Evolutionary conservation across 1,140 invertebrate species (phyloP).

Genomic region (Bombus waltoni): DNA sequence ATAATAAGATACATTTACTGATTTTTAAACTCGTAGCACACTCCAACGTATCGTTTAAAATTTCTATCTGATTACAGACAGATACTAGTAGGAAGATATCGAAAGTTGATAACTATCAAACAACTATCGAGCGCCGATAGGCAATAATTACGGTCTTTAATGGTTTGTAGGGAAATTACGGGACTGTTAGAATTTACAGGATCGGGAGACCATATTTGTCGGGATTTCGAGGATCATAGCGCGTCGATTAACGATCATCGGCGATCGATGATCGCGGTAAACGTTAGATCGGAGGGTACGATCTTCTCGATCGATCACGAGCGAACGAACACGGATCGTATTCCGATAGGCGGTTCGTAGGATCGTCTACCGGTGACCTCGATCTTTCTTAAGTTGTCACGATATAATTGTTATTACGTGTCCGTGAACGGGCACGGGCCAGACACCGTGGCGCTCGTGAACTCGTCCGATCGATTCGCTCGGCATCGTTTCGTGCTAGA

Average conservation of each 20-base stretch:
- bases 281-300: background rate
- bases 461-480: constrained; percentile 41
- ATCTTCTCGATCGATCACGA: constrained; percentile 10
- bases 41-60: too few species aligned
- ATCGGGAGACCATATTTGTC: background rate
- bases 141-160: constrained; percentile 17
- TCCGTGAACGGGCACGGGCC: constrained; percentile 17
- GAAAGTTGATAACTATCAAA: background rate
- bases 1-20: background rate
- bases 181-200: background rate
- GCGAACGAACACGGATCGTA: background rate
- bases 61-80: background rate
- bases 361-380: constrained; percentile 13
- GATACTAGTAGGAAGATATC: background rate
- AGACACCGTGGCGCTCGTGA: constrained; percentile 40
- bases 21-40: background rate
- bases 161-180: background rate
- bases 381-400: constrained; percentile 39
- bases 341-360: background rate
- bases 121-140: background rate
- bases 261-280: background rate
- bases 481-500: constrained; percentile 21
- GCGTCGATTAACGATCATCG: constrained; percentile 1
- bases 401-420: constrained; percentile 46
- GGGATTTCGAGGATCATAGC: background rate